Base-by-base conservation (phyloP, 2,888 invertebrate species). In the Polydrusus tereticollis region DNA sequence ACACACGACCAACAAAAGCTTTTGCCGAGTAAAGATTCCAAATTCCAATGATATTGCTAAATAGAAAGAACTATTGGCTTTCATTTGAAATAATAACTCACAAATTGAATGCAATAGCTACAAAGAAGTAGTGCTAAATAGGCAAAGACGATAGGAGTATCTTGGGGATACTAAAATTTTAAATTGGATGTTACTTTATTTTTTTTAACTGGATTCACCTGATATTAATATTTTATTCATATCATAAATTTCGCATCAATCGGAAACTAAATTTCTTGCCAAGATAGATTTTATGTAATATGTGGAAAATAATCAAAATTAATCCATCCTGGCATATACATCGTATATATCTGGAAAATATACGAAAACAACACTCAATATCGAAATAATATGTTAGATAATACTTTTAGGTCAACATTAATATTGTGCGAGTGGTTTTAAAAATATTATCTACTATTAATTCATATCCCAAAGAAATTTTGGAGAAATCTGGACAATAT, bases 291-390 rank as follows among this genome's bases (percentile, higher is more conserved):
- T 4, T 26, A 7, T 26, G 26, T n/a, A 23, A 26, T 7, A 7
- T 50, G 50, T 50, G n/a, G 21, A 26, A 50, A 50, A 26, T 26
- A 50, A 50, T 50, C 26, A 50, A 50, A 26, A 50, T 26, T 50
- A 14, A 50, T 50, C 14, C 7, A 10, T 10, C 26, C n/a, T 50
- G 50, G 50, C 50, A 50, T 26, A 14, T 23, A 50, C 26, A 50
- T 26, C n/a, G 26, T n/a, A 50, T 43, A 43, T 50, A 26, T 50
- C 26, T 50, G 3, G 14, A 26, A 50, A 26, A 50, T 14, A 26
- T 26, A 10, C n/a, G 50, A 26, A 50, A 50, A 50, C 26, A 23
- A 6, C n/a, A 26, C 50, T 26, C 50, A 26, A n/a, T 26, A 50
- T 50, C 23, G 14, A 50, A 50, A 50, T 50, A 50, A 50, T 14